A percentile compares a stretch with the other conserved stretches of the same genome.
phyloP scores from a whole-genome alignment of 2,888 invertebrate species.

The Lissonota sp. region DNA sequence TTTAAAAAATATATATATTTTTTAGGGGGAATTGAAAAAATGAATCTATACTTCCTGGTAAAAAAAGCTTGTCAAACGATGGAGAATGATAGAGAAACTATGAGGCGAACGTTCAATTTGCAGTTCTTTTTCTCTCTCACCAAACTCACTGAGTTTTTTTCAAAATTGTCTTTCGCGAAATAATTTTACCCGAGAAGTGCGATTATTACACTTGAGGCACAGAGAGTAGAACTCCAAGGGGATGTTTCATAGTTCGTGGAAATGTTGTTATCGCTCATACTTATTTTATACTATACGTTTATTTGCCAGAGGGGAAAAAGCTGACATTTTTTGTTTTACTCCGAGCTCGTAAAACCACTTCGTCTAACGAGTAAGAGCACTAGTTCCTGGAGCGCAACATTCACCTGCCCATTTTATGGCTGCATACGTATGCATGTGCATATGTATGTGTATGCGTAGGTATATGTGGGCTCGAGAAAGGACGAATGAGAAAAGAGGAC shows the following conservation, averaged over 20 bases:
- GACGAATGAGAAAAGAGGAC: slow-evolving; percentile 37
- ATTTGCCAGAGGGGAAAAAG: slow-evolving; percentile 1
- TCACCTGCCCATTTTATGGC: slow-evolving; percentile 60
- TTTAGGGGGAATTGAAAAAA: too few species aligned
- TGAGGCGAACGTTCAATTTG: too few species aligned
- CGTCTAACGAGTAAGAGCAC: slow-evolving; percentile 55
- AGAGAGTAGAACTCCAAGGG: too few species aligned
- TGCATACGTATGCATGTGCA: slow-evolving; percentile 16
- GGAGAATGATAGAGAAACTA: too few species aligned
- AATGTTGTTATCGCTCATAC: slow-evolving; percentile 34
- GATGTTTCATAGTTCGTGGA: slow-evolving; percentile 40
- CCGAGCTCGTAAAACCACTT: slow-evolving; percentile 56
- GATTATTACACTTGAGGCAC: too few species aligned
- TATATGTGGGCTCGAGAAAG: slow-evolving; percentile 5
- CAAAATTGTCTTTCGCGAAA: too few species aligned
- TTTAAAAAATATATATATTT: too few species aligned
- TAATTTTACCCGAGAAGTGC: too few species aligned
- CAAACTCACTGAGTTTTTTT: too few species aligned
- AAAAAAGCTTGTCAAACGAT: too few species aligned
- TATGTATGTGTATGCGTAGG: slow-evolving; percentile 1
- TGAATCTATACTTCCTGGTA: too few species aligned
- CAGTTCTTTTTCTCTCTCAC: too few species aligned
- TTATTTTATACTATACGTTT: slow-evolving; percentile 12
- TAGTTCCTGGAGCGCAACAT: slow-evolving; percentile 54
- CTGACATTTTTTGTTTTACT: slow-evolving; percentile 45